A percentile compares a stretch with the other conserved stretches of the same genome.
phyloP scores from a whole-genome alignment of 2,113 vertebrate species.

The Rallus limicola region DNA sequence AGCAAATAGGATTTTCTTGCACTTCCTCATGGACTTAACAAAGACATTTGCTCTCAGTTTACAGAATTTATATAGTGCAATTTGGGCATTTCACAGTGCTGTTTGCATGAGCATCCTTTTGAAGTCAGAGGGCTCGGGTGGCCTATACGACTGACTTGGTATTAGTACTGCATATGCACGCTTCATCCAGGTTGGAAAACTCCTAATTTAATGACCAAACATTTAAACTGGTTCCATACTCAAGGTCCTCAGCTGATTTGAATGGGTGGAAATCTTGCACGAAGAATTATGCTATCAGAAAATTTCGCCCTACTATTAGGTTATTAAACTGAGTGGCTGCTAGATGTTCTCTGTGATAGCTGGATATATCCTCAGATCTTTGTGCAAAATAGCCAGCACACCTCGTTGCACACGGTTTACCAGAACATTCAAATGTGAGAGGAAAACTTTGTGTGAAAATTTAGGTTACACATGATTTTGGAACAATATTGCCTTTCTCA shows the following conservation, averaged over 20 bases:
- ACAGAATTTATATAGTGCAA: slow-evolving; percentile 38
- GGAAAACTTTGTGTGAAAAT: not conserved
- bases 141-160: not conserved
- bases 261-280: not conserved
- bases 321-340: not conserved
- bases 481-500: not conserved
- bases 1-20: slow-evolving; percentile 65
- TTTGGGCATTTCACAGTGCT: slow-evolving; percentile 31
- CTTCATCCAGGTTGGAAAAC: not conserved
- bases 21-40: slow-evolving; percentile 45
- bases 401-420: not conserved
- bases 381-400: not conserved
- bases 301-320: not conserved
- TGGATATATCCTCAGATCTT: not conserved
- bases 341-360: not conserved
- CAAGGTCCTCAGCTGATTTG: not conserved
- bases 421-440: not conserved
- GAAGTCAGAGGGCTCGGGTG: not conserved
- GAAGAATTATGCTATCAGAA: not conserved
- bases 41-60: slow-evolving; percentile 59
- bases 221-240: not conserved
- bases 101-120: slow-evolving; percentile 4
- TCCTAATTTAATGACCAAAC: not conserved
- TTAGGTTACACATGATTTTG: not conserved
- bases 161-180: not conserved